Evolutionary conservation across 1,140 invertebrate species (phyloP), one percentile per base, ranked within the genome.

Genomic region (Hydropsyche tenuis): DNA sequence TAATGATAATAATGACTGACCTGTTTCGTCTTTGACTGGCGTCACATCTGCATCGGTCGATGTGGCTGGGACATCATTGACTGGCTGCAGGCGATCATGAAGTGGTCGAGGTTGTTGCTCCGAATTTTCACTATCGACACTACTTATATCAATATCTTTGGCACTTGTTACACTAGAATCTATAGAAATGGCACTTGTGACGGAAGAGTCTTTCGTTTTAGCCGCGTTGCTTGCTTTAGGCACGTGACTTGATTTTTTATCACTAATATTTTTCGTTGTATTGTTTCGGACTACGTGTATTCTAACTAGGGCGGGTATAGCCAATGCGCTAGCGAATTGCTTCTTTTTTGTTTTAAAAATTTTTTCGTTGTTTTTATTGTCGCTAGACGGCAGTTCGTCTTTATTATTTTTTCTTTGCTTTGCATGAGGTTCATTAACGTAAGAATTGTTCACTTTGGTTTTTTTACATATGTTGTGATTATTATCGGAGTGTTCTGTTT

Each of bases 271-370:
- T 11, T 70, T 63, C 45, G 69, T 18, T 64, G 73, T 11, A 48
- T 73, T 62, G 51, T 77, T 77, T 60, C 69, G 72, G n/a, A 77
- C 71, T 70, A 77, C 72, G 20, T 74, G 75, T 68, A 77, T 77
- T 70, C 76, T 77, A 11, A 77, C 73, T 70, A 77, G 63, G 37
- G 64, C 73, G 9, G 76, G 76, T 11, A 77, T 46, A 0, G 75
- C 73, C n/a, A 70, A 64, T n/a, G 66, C 75, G 46, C 66, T 73
- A 14, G 56, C 45, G 14, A 43, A 45, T 66, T 62, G 73, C 14
- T 22, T 53, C 63, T 70, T 77, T 18, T 64, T 30, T 65, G 74
- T 74, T 11, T 23, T 20, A 65, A 72, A 25, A 12, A 20, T 7
- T 60, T 25, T 60, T 68, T 68, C 43, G 43, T 43, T 27, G 43